Base-by-base conservation (phyloP, 2,113 vertebrate genomes). In the Epinephelus fuscoguttatus region DNA sequence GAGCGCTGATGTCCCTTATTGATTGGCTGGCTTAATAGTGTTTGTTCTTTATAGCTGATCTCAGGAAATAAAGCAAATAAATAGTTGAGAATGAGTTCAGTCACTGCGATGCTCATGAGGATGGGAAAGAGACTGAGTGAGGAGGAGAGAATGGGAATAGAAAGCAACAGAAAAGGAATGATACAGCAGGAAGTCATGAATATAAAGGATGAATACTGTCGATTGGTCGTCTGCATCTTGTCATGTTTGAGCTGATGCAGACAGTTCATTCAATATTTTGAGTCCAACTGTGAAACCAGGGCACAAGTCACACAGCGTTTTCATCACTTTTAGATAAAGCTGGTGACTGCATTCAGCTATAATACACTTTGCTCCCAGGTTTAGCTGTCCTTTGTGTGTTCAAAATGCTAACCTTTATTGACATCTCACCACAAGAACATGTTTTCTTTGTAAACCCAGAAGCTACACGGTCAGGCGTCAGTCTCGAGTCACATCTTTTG, bases 1-100 rank as follows among this genome's bases (percentile, higher is more conserved):
- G 86, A 89, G 85, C 69, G 78, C 88, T 95, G 94, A 95, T 95
- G 95, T 91, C 92, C 88, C 78, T 79, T 96, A 96, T 95, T 95
- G 96, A 96, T 96, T 95, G 91, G 88, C 89, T 91, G 83, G 74
- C 92, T 94, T 96, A 96, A 96, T 95, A 95, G 94, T 95, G 93
- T 96, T 96, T 95, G 93, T 95, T 94, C 92, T 96, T 94, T 94
- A 95, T 94, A 94, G 95, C 94, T 94, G 93, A 95, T 95, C 95
- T 92, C 90, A 92, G 95, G 93, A 95, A 95, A 95, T 94, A 94
- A 95, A 95, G 92, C 80, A 90, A 94, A 94, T 94, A 93, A 94
- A 95, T 93, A 90, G 92, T 89, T 89, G 84, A 91, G 88, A 93
- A 93, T 86, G 91, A 94, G 91, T 88, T 91, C 82, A 83, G 89